Conservation (phyloP, 2,113 vertebrate genomes). For the Saguinus midas region DNA sequence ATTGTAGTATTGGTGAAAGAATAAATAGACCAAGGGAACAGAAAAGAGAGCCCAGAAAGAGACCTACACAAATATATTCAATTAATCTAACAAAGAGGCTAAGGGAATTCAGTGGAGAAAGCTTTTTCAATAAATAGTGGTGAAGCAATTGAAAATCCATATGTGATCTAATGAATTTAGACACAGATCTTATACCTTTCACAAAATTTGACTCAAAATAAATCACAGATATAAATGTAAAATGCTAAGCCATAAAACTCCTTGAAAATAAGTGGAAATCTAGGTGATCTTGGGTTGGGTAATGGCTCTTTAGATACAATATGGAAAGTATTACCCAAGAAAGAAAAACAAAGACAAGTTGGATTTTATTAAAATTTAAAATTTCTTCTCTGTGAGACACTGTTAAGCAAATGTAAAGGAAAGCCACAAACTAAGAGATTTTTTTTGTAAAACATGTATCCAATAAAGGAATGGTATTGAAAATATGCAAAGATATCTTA, state of each 20-base stretch:
- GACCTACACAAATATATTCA: neutral
- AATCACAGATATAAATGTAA: neutral
- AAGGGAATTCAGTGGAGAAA: neutral
- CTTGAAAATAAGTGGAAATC: neutral
- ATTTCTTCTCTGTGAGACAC: neutral
- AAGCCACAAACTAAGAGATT: neutral
- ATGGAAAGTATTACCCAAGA: neutral
- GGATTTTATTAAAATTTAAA: neutral
- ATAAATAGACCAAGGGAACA: neutral
- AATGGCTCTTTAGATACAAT: neutral
- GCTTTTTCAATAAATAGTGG: neutral
- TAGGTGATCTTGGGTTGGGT: neutral
- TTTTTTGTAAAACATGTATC: neutral
- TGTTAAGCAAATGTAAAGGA: neutral
- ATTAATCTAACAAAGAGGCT: neutral
- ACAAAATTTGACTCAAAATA: neutral
- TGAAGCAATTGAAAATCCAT: neutral
- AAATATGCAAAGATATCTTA: neutral
- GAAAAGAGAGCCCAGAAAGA: neutral
- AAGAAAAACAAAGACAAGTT: neutral
- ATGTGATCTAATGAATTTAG: neutral
- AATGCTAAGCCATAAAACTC: neutral
- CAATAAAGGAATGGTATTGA: neutral
- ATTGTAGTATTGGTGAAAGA: neutral
- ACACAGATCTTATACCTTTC: neutral